These are phyloP conservation scores for Nerophis ophidion DNA, from an alignment of 2,113 vertebrate species.

Conservation along the genomic window DNA sequence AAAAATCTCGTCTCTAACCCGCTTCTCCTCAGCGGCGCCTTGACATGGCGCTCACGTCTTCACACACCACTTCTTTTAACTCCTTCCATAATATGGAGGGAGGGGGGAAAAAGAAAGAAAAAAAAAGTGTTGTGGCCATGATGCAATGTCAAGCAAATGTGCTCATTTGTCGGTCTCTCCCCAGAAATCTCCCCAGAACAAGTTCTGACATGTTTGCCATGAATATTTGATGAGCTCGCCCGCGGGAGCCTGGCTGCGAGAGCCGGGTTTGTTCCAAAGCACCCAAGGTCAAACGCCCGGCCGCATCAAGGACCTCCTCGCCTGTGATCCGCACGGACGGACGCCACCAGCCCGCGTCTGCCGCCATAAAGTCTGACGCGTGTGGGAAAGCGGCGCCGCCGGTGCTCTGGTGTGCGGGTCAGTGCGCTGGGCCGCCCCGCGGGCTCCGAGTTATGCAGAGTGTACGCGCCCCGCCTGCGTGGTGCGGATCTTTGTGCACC, in stretches of 20 bases:
- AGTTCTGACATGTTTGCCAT: constrained; percentile 53
- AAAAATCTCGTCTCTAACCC: too few relatives aligned
- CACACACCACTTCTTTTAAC: constrained; percentile 34
- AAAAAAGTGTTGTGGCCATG: constrained; percentile 42
- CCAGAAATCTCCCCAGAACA: constrained; percentile 39
- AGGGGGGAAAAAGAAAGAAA: too few relatives aligned
- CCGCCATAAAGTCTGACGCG: background rate
- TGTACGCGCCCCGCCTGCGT: background rate
- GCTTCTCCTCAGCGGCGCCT: constrained; percentile 15
- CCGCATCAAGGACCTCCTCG: constrained; percentile 30
- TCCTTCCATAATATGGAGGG: constrained; percentile 47
- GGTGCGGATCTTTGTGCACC: background rate
- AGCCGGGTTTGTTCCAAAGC: constrained; percentile 13
- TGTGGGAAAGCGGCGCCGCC: background rate
- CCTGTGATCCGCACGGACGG: constrained; percentile 9
- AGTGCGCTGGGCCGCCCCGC: constrained; percentile 15
- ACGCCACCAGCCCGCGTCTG: constrained; percentile 11
- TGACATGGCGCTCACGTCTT: constrained; percentile 35
- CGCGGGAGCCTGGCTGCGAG: constrained; percentile 27
- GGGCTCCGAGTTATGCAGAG: constrained; percentile 24
- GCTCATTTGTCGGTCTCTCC: constrained; percentile 57
- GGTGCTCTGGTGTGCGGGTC: constrained; percentile 18
- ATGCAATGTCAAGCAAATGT: constrained; percentile 65
- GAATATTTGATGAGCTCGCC: constrained; percentile 49
- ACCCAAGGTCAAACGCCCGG: constrained; percentile 32